Conservation (phyloP, 2,113 vertebrate species). For the Rhinolophus sinicus region DNA sequence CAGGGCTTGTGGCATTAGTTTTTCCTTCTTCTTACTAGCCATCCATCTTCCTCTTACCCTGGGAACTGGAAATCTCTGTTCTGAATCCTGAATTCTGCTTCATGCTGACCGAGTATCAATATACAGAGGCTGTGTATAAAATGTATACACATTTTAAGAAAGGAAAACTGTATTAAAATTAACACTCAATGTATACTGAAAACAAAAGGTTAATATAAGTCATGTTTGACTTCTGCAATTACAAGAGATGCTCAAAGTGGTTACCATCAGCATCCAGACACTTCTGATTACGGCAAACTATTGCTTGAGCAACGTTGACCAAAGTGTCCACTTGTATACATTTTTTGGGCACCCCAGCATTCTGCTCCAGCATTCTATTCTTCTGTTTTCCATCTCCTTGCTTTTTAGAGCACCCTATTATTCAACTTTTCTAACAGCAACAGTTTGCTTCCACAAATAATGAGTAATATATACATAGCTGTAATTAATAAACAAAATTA, state of each 20-base stretch:
- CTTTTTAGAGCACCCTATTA: background rate
- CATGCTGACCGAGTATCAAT: background rate
- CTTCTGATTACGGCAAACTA: too few relatives aligned
- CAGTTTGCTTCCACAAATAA: constrained; percentile 9
- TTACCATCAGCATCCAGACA: too few relatives aligned
- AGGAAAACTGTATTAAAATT: too few relatives aligned
- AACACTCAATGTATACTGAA: too few relatives aligned
- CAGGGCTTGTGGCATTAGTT: background rate
- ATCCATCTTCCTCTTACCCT: background rate
- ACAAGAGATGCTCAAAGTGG: too few relatives aligned
- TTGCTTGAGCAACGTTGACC: too few relatives aligned
- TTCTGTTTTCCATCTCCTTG: background rate
- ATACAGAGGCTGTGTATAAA: too few relatives aligned
- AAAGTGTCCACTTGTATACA: too few relatives aligned
- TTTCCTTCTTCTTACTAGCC: background rate
- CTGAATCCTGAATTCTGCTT: background rate
- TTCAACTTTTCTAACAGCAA: background rate
- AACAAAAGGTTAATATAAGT: too few relatives aligned
- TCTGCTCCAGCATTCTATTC: background rate
- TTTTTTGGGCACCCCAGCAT: too few relatives aligned
- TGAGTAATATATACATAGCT: background rate
- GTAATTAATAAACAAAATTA: constrained; percentile 69
- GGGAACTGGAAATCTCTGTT: background rate
- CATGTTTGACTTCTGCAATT: too few relatives aligned
- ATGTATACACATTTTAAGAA: too few relatives aligned